Percentiles rank a stretch among this genome's conserved stretches.
phyloP scores from a whole-genome alignment of 2,888 invertebrate genomes.

The Leucania comma region DNA sequence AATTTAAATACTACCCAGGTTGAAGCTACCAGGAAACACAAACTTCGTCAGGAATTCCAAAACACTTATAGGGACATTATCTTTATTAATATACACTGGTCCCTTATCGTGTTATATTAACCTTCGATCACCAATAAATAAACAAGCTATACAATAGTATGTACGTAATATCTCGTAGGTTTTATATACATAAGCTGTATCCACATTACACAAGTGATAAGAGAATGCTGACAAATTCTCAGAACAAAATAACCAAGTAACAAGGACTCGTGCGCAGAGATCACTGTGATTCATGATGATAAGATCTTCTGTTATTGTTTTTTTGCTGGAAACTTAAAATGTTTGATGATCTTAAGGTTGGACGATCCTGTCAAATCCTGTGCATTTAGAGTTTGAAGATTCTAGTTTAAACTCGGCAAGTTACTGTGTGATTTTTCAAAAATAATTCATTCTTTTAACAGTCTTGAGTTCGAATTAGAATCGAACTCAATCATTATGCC shows the following conservation, averaged over 20 bases:
- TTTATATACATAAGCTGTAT: conserved; percentile 23
- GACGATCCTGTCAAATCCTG: no score
- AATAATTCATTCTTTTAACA: no score
- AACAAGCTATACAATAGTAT: not conserved
- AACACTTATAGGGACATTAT: not conserved
- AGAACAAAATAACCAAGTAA: conserved; percentile 4
- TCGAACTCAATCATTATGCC: no score
- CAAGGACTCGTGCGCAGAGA: conserved; percentile 12
- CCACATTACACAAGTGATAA: no score
- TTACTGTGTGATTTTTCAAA: no score
- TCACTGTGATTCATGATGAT: not conserved
- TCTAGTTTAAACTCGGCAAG: no score
- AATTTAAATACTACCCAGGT: no score
- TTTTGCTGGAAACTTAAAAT: not conserved
- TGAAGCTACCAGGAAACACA: no score
- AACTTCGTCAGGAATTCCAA: not conserved
- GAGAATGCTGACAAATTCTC: conserved; percentile 16
- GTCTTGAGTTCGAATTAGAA: no score
- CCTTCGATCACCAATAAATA: conserved; percentile 39
- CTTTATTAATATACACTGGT: not conserved
- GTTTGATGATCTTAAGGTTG: no score
- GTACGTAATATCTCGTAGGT: not conserved
- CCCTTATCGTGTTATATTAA: conserved; percentile 16
- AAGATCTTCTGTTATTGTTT: not conserved
- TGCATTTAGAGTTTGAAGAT: no score